Evolutionary conservation across 1,140 invertebrate species (phyloP), one percentile per base, ranked within the genome.

Genomic region (Cepaea nemoralis): DNA sequence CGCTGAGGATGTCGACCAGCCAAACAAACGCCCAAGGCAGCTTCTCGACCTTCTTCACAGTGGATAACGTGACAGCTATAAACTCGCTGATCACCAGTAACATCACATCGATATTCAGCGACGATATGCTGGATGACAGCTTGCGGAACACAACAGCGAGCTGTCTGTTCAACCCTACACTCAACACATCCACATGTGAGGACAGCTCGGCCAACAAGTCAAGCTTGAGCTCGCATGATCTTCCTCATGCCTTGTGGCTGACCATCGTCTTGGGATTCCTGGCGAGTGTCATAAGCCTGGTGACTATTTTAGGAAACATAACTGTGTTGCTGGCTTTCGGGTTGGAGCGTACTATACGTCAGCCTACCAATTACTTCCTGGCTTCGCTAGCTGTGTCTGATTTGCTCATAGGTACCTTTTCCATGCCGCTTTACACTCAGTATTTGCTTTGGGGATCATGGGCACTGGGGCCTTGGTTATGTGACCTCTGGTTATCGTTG

Each of bases 331-430:
- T 99, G 48, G 97, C 98, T 35, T 99, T 99, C 92, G 95, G 98
- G 77, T 95, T 99, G 37, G 99, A 99, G 91, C 94, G 98, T 80
- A 96, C 96, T 78, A 99, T 99, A 87, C 94, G 99, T 67, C 98
- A 99, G 88, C 98, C 99, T 1, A 98, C 97, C 89, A 99, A 99
- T 92, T 99, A 99, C 93, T 99, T 99, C 92, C 99, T 99, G 76
- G 98, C 97, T 3, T 99, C 98, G 0, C 93, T 99, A 63, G 98
- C 99, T 35, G 96, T 98, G 42, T 99, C 98, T 19, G 99, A 99
- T 93, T 95, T 99, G 92, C 94, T 99, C 10, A 99, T 99, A 91
- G 99, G 99, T 94, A 87, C 93, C 6, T 92, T 94, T 83, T 94
- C 92, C 2, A 97, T 99, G 95, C 97, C 97, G 31, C 98, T 98